phyloP scores from a whole-genome alignment of 2,797 vertebrate species.

The Phrynocephalus forsythii region DNA sequence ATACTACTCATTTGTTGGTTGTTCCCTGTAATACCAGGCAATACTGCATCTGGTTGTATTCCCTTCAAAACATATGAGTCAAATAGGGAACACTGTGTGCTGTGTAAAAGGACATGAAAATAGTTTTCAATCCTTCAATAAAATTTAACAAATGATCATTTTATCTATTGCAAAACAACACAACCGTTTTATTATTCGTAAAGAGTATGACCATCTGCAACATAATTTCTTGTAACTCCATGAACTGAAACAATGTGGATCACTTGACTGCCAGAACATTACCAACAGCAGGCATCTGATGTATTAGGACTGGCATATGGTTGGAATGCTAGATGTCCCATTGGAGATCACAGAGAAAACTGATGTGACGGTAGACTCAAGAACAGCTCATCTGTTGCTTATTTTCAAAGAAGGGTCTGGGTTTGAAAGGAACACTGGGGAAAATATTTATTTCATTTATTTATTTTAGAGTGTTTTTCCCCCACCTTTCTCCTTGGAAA shows the following conservation, averaged over 20 bases:
- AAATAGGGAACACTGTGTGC: constrained; percentile 4
- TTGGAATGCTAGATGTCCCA: neutral
- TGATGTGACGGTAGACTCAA: neutral
- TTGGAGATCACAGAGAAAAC: neutral
- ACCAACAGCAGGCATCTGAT: neutral
- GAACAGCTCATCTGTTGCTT: neutral
- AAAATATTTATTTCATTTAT: too few relatives aligned
- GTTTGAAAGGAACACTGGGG: neutral
- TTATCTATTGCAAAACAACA: constrained; percentile 34
- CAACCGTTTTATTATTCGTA: constrained; percentile 27
- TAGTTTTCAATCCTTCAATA: constrained; percentile 38
- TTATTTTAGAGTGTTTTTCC: too few relatives aligned
- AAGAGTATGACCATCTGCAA: constrained; percentile 10
- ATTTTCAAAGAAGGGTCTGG: neutral
- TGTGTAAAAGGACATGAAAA: constrained; percentile 37
- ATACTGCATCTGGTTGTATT: constrained; percentile 3
- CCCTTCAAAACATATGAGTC: constrained; percentile 29
- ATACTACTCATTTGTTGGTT: constrained; percentile 45
- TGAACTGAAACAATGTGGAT: neutral
- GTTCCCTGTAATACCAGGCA: neutral
- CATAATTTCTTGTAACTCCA: constrained; percentile 2
- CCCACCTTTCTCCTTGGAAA: too few relatives aligned
- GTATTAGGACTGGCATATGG: neutral
- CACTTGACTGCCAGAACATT: neutral
- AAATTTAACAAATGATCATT: constrained; percentile 54